Evolutionary conservation across 2,113 vertebrate genomes (phyloP).

Genomic region (Atlantisia rogersi): DNA sequence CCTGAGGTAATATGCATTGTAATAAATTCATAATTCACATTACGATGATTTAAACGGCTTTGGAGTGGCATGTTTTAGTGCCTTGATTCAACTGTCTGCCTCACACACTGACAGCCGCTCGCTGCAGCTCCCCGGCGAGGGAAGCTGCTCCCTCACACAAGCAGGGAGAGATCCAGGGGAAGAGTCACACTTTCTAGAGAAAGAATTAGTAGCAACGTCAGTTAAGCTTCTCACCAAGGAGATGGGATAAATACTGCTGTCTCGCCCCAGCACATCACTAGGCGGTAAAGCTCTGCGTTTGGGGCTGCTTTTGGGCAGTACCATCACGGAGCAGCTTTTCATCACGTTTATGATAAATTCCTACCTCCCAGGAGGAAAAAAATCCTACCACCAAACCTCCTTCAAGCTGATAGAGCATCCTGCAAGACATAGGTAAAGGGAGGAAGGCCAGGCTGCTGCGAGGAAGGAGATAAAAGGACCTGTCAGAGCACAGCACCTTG

Average conservation of each 20-base stretch:
- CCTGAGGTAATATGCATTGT: slow-evolving; percentile 59
- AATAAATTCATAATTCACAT: slow-evolving; percentile 73
- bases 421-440: background rate
- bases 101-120: slow-evolving; percentile 58
- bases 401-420: background rate
- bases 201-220: background rate
- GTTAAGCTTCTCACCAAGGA: background rate
- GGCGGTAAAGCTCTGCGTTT: background rate
- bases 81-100: slow-evolving; percentile 71
- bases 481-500: background rate
- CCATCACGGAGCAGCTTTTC: background rate
- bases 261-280: rapidly evolving
- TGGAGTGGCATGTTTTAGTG: slow-evolving; percentile 73
- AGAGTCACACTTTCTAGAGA: background rate
- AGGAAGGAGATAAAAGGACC: background rate
- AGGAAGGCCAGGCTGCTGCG: background rate
- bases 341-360: background rate
- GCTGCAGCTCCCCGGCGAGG: slow-evolving; percentile 18
- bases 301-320: background rate
- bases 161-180: background rate
- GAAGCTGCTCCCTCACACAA: slow-evolving; percentile 30
- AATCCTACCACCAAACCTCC: background rate
- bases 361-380: background rate
- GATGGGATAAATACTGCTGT: background rate
- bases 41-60: slow-evolving; percentile 72